These are phyloP conservation scores for Solenopsis fugax DNA, from an alignment of 1,140 invertebrate genomes.

Conservation along the genomic window DNA sequence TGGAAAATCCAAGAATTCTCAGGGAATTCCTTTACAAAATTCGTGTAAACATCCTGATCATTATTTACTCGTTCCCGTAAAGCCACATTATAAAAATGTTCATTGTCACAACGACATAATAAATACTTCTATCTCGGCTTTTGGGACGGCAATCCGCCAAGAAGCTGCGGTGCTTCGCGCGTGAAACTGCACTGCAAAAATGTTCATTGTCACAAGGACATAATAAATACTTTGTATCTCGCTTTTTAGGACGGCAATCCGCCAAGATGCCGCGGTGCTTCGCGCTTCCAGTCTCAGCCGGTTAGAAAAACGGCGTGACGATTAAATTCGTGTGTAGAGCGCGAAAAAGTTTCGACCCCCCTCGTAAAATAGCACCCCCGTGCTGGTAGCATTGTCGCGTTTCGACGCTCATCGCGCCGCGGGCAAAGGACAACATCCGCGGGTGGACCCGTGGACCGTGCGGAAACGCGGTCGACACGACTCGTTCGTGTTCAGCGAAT, in stretches of 20 bases:
- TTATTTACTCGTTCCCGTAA: neutral
- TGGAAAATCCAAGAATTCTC: no score
- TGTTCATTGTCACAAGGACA: neutral
- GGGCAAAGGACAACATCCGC: slow-evolving; percentile 13
- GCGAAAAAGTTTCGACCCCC: slow-evolving; percentile 59
- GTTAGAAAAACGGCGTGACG: slow-evolving; percentile 37
- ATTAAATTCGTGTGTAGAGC: slow-evolving; percentile 54
- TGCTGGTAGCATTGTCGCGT: slow-evolving; percentile 50
- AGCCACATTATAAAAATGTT: neutral
- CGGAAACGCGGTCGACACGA: neutral
- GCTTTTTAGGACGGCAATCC: slow-evolving; percentile 37
- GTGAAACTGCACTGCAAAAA: neutral
- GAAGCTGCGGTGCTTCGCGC: slow-evolving; percentile 11
- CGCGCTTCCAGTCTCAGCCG: slow-evolving; percentile 34
- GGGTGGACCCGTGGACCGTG: neutral
- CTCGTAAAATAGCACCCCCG: slow-evolving; percentile 1
- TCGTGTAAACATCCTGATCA: no score
- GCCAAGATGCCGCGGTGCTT: slow-evolving; percentile 52
- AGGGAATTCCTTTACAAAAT: no score
- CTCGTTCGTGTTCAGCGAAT: no score
- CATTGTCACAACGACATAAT: neutral
- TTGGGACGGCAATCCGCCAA: slow-evolving; percentile 61
- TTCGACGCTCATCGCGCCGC: slow-evolving; percentile 41
- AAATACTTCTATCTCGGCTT: slow-evolving; percentile 9
- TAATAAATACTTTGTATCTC: slow-evolving; percentile 20